Evolutionary conservation across 2,797 vertebrate genomes (phyloP).

Genomic region (Champsocephalus gunnari): DNA sequence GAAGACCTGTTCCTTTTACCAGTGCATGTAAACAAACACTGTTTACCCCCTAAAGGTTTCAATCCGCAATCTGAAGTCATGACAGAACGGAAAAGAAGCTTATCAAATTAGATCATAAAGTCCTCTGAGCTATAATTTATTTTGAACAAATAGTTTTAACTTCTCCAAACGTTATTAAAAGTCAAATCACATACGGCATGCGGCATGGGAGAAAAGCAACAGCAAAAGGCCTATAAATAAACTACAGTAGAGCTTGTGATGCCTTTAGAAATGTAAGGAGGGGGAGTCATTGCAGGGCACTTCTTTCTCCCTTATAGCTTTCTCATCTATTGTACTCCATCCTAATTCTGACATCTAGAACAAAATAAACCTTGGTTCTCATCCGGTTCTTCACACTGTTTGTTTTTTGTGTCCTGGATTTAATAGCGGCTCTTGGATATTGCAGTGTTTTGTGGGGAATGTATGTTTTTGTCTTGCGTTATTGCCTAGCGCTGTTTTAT

Average conservation of each 20-base stretch:
- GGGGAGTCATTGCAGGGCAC: neutral
- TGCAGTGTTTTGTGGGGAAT: neutral
- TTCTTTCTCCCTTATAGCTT: neutral
- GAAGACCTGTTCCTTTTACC: slow-evolving; percentile 25
- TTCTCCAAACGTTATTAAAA: slow-evolving; percentile 16
- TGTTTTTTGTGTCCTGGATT: slow-evolving; percentile 3
- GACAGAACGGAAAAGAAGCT: neutral
- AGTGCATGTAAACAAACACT: slow-evolving; percentile 37
- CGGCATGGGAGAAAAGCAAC: slow-evolving; percentile 6
- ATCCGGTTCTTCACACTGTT: slow-evolving; percentile 4
- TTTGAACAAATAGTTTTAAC: slow-evolving; percentile 15
- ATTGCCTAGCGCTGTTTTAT: slow-evolving; percentile 5
- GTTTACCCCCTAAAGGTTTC: slow-evolving; percentile 9
- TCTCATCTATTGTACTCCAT: slow-evolving; percentile 4
- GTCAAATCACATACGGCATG: slow-evolving; percentile 2
- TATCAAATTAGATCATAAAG: slow-evolving; percentile 9
- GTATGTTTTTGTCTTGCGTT: slow-evolving; percentile 13
- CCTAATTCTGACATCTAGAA: slow-evolving; percentile 6
- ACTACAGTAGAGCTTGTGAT: neutral
- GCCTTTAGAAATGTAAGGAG: slow-evolving; percentile 17
- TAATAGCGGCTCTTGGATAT: slow-evolving; percentile 18
- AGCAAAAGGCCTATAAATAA: slow-evolving; percentile 21
- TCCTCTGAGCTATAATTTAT: neutral
- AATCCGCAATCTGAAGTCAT: slow-evolving; percentile 7
- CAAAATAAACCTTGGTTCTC: slow-evolving; percentile 2